Evolutionary conservation across 2,888 invertebrate genomes (phyloP), one percentile per base, ranked within the genome.

Genomic region (Spatulosminthurus flaviceps): DNA sequence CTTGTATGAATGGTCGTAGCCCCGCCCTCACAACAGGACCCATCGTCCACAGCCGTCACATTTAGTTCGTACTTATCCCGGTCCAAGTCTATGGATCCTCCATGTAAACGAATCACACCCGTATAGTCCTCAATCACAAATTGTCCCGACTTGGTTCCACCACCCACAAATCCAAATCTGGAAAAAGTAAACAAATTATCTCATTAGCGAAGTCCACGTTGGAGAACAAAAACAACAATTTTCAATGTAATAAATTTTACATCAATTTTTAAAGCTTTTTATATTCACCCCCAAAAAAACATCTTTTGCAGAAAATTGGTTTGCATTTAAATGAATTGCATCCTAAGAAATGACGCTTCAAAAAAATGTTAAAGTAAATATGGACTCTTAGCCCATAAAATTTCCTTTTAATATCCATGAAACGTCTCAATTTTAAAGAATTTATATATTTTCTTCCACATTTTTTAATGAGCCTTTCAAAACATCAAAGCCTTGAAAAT

Each of bases 11-110:
- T 94, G 0, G 94, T 94, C 0, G 92, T 90, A 85, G 94, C 94
- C 1, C 95, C 95, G 83, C 95, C 94, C 19, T 93, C 93, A 87
- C 98, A 99, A 87, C 98, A 99, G 0, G 95, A 94, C 0, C 98
- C 98, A 87, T 99, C 98, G 87, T 99, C 99, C 90, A 95, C 92
- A 1, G 98, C 98, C 0, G 97, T 97, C 11, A 99, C 97, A 87
- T 98, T 98, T 79, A 99, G 88, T 87, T 96, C 96, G 87, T 98
- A 98, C 88, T 97, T 97, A 87, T 97, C 96, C 82, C 95, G 91
- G 87, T 96, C 96, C 83, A 97, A 89, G 0, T 94, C 92, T 84
- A 96, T 96, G 5, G 93, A 92, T 87, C 95, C 94, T 85, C 92
- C 93, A 86, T 95, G 95, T 77, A 97, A 89, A 81, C 96, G 92